Conservation (phyloP, 2,888 invertebrate species). For the Xestoiulus laeticollis region DNA sequence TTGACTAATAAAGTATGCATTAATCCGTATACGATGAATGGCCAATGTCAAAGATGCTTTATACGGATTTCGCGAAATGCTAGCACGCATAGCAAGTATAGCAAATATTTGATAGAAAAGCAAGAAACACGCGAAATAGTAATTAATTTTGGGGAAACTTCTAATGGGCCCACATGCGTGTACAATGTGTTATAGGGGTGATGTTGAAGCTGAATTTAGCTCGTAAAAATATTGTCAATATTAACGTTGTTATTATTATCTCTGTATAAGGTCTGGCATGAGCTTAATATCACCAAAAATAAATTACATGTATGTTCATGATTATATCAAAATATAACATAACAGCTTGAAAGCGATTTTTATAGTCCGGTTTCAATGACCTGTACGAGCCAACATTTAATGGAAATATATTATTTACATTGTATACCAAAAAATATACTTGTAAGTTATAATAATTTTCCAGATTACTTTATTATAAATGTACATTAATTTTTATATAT, state of each 20-base stretch:
- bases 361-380: too few relatives aligned
- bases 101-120: background rate
- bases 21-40: background rate
- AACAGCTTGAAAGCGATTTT: too few relatives aligned
- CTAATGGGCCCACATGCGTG: background rate
- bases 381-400: too few relatives aligned
- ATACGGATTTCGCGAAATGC: background rate
- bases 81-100: background rate
- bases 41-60: slow-evolving; percentile 1
- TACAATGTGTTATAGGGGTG: background rate
- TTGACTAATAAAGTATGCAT: slow-evolving; percentile 26
- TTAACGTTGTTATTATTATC: slow-evolving; percentile 7
- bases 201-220: background rate
- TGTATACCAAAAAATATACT: too few relatives aligned
- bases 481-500: too few relatives aligned
- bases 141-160: background rate
- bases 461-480: too few relatives aligned
- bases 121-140: background rate
- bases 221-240: slow-evolving; percentile 24
- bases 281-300: background rate
- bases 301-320: background rate
- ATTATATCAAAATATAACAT: background rate
- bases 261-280: background rate
- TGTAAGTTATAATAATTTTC: too few relatives aligned
- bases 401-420: too few relatives aligned